Conservation (phyloP, 2,113 vertebrate species). For the Bufo gargarizans region DNA sequence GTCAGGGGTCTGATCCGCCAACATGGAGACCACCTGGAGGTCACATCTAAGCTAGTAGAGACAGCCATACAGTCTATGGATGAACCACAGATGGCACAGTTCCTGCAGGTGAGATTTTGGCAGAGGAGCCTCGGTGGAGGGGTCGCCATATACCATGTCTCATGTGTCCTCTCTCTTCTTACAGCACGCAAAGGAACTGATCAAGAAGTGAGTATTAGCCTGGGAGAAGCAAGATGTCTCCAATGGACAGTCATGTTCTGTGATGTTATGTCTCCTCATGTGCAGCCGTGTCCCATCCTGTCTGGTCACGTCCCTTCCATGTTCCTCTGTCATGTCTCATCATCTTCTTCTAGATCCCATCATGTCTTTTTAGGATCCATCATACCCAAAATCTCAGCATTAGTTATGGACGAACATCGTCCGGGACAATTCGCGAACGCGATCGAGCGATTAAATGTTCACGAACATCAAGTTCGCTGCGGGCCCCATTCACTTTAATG, state of each 20-base stretch:
- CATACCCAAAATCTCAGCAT: too few relatives aligned
- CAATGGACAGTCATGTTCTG: neutral
- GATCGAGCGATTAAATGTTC: too few relatives aligned
- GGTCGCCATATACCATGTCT: neutral
- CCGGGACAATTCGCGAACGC: too few relatives aligned
- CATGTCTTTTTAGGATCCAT: too few relatives aligned
- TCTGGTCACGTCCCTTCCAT: neutral
- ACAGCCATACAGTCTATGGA: slow-evolving; percentile 83
- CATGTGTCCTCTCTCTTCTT: slow-evolving; percentile 51
- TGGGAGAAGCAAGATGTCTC: neutral
- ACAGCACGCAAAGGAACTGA: slow-evolving; percentile 84
- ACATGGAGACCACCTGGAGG: slow-evolving; percentile 84
- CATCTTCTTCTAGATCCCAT: neutral
- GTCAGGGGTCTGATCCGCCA: slow-evolving; percentile 80
- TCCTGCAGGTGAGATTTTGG: slow-evolving; percentile 78
- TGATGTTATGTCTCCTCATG: neutral
- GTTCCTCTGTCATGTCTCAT: too few relatives aligned
- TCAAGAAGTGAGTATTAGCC: slow-evolving; percentile 83
- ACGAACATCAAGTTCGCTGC: too few relatives aligned
- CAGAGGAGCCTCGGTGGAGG: too few relatives aligned
- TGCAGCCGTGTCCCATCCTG: neutral
- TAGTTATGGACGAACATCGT: too few relatives aligned
- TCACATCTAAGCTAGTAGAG: slow-evolving; percentile 82
- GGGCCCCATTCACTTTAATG: too few relatives aligned
- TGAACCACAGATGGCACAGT: slow-evolving; percentile 84